Percentiles rank a stretch among this genome's conserved stretches.
These are phyloP conservation scores for Spicauda simplicius DNA, from an alignment of 2,888 invertebrate species.

Conservation along the genomic window DNA sequence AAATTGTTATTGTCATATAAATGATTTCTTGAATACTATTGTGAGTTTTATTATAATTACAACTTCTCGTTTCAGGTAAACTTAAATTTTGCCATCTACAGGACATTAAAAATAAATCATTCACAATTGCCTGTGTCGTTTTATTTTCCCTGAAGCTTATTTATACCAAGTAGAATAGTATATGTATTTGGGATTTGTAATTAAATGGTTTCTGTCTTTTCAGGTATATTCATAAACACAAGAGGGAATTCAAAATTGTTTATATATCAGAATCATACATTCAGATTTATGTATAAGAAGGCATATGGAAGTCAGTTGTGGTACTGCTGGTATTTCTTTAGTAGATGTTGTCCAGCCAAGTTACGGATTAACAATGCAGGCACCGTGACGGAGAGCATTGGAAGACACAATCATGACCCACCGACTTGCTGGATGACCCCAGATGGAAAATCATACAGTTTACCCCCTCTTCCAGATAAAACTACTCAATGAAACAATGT, in stretches of 20 bases:
- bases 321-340: constrained; percentile 83
- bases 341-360: constrained; percentile 78
- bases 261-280: constrained; percentile 81
- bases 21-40: neutral
- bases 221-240: constrained; percentile 81
- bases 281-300: constrained; percentile 81
- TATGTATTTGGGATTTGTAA: constrained; percentile 28
- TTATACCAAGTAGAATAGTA: constrained; percentile 36
- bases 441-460: constrained; percentile 75
- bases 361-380: constrained; percentile 76
- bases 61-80: neutral
- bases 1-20: neutral
- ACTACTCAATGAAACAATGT: constrained; percentile 52
- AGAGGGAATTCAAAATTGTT: constrained; percentile 80
- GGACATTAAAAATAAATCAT: neutral
- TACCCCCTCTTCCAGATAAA: constrained; percentile 70
- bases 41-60: neutral
- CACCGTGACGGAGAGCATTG: constrained; percentile 77
- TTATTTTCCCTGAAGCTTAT: constrained; percentile 52
- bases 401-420: constrained; percentile 77
- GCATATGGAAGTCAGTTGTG: constrained; percentile 81
- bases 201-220: constrained; percentile 51
- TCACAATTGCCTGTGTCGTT: neutral
- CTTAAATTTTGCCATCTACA: neutral
- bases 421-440: constrained; percentile 82